Evolutionary conservation across 2,113 vertebrate genomes (phyloP).

Genomic region (Clarias gariepinus): DNA sequence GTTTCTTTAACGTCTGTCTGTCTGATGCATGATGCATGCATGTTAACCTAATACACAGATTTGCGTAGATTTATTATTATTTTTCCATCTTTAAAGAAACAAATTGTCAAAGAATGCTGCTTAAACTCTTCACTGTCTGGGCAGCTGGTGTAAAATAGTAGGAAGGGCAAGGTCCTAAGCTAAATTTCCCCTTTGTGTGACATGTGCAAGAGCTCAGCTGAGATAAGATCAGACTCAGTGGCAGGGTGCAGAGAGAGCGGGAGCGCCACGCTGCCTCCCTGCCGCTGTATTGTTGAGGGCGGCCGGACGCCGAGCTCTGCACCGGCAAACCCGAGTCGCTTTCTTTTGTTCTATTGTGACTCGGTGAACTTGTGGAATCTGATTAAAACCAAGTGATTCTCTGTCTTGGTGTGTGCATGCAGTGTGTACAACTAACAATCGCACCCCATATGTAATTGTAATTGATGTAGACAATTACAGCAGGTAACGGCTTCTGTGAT

Average conservation of each 20-base stretch:
- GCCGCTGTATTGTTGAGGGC: slow-evolving; percentile 41
- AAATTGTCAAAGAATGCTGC: slow-evolving; percentile 5
- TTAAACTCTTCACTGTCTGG: slow-evolving; percentile 43
- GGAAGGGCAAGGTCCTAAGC: slow-evolving; percentile 90
- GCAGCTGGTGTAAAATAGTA: slow-evolving; percentile 79
- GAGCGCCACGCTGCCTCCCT: slow-evolving; percentile 25
- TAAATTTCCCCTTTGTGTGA: slow-evolving; percentile 73
- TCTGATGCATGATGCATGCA: background rate
- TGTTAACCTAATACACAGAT: too few relatives aligned
- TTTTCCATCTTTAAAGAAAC: background rate
- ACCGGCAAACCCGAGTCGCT: slow-evolving; percentile 41
- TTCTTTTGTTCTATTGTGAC: background rate
- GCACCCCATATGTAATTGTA: too few relatives aligned
- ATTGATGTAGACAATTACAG: too few relatives aligned
- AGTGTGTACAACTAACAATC: too few relatives aligned
- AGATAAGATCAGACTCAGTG: slow-evolving; percentile 79
- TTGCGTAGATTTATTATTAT: too few relatives aligned
- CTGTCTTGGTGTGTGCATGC: too few relatives aligned
- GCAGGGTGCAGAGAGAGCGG: slow-evolving; percentile 62
- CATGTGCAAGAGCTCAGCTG: slow-evolving; percentile 61
- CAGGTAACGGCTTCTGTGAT: too few relatives aligned
- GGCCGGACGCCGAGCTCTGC: background rate
- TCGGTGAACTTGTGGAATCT: background rate
- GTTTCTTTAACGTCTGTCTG: background rate
- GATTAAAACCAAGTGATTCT: background rate